Evolutionary conservation across 1,140 invertebrate genomes (phyloP), one percentile per base, ranked within the genome.

Genomic region (Drosophila subpulchrella): DNA sequence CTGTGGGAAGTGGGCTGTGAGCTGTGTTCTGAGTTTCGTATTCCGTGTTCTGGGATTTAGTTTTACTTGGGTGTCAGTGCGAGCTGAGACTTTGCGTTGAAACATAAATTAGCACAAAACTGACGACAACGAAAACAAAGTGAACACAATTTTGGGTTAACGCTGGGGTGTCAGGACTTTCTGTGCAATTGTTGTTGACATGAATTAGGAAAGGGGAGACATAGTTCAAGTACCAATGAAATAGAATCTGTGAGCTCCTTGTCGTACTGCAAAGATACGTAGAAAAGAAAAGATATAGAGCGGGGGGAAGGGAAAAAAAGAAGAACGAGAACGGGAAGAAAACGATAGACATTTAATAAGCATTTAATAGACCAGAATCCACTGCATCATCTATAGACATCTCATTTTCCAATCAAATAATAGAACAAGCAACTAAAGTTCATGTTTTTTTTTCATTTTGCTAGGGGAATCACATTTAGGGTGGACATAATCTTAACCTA

Each of bases 221-320:
- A 68, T 68, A 68, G 62, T 63, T 65, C 89, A 81, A 75, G 78
- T 92, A 92, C 92, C 92, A 90, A 92, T 92, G 72, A 91, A 91
- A 92, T 92, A 92, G 85, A 92, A 92, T 92, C 92, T 92, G 90
- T 92, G 91, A 91, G 89, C 86, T 92, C 92, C 92, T 92, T 92
- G 92, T 81, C 91, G 91, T 79, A 91, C 92, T 92, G 91, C 78
- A 92, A 86, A 90, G 85, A 84, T 83, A 91, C 71, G 74, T 83
- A 78, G 65, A 76, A 78, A 78, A 86, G 67, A 66, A 73, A 83
- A 84, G 50, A 65, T 58, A 75, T 66, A 71, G 67, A 80, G 71
- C 63, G 70, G 54, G 80, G 42, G 58, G 48, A 66, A 63, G 20
- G 20, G 62, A 46, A 78, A 48, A 68, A 70, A 32, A 70, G 58